Evolutionary conservation across 2,797 vertebrate genomes (phyloP).

Genomic region (Notolabrus celidotus): DNA sequence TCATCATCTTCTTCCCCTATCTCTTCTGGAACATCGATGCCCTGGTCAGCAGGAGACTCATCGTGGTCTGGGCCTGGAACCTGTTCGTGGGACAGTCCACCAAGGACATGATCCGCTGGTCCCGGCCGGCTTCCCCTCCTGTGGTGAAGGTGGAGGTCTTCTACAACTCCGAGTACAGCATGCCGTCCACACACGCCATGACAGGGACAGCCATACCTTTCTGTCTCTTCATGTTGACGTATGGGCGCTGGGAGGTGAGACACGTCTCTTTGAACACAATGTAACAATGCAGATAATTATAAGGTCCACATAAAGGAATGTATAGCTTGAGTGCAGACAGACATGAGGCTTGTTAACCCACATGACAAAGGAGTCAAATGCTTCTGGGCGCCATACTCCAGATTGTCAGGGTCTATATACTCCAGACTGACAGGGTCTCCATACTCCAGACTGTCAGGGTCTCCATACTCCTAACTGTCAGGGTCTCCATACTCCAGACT

Average conservation of each 20-base stretch:
- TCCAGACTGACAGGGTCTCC: no score
- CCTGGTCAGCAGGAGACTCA: conserved; percentile 91
- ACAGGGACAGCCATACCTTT: conserved; percentile 96
- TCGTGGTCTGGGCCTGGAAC: conserved; percentile 97
- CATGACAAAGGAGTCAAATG: not conserved
- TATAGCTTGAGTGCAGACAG: not conserved
- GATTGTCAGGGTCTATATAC: no score
- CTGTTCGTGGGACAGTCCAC: conserved; percentile 98
- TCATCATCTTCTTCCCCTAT: conserved; percentile 97
- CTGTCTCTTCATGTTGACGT: conserved; percentile 92
- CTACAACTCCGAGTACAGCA: conserved; percentile 99
- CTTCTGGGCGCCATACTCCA: not conserved
- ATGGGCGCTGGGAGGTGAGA: conserved; percentile 95
- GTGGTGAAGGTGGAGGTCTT: conserved; percentile 98
- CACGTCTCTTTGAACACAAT: not conserved
- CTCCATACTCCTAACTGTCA: no score
- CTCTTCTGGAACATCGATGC: conserved; percentile 97
- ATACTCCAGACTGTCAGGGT: no score
- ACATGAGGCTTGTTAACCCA: not conserved
- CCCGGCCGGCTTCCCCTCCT: conserved; percentile 94
- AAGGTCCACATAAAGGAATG: no score
- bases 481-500: no score
- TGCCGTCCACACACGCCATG: conserved; percentile 99
- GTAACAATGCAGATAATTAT: no score
- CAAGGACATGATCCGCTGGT: conserved; percentile 96